phyloP scores from a whole-genome alignment of 1,140 invertebrate species.

The Drosophila hydei region DNA sequence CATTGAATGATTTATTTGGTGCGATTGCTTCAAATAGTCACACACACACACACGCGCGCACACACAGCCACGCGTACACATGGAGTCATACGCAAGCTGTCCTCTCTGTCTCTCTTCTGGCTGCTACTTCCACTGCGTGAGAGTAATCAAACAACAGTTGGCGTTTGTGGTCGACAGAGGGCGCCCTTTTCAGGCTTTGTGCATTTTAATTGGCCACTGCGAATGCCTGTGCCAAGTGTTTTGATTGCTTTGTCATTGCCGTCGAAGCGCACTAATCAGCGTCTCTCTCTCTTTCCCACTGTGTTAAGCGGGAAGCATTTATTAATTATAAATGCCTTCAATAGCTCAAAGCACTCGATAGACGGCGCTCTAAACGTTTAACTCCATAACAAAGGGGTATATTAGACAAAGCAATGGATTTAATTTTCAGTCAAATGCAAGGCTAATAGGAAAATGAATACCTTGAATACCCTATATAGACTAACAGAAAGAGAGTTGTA shows the following conservation, averaged over 20 bases:
- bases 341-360: slow-evolving; percentile 67
- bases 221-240: slow-evolving; percentile 70
- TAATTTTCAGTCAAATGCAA: not conserved
- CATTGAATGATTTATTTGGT: slow-evolving; percentile 81
- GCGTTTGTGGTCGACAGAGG: slow-evolving; percentile 67
- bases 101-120: slow-evolving; percentile 1
- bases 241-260: slow-evolving; percentile 80
- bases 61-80: not conserved
- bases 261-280: slow-evolving; percentile 62
- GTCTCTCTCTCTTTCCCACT: slow-evolving; percentile 9
- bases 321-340: slow-evolving; percentile 79
- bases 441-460: not conserved
- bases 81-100: not conserved
- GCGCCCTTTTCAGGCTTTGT: slow-evolving; percentile 61
- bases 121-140: slow-evolving; percentile 40
- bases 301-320: slow-evolving; percentile 47
- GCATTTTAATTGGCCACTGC: slow-evolving; percentile 76
- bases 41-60: slow-evolving; percentile 26
- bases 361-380: slow-evolving; percentile 43
- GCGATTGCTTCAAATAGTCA: slow-evolving; percentile 68
- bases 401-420: not conserved
- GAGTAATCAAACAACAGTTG: slow-evolving; percentile 69
- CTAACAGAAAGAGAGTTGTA: not conserved
- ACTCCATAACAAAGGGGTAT: not conserved
- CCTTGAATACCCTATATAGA: not conserved